phyloP scores from a whole-genome alignment of 2,113 vertebrate species.

The Melospiza georgiana region DNA sequence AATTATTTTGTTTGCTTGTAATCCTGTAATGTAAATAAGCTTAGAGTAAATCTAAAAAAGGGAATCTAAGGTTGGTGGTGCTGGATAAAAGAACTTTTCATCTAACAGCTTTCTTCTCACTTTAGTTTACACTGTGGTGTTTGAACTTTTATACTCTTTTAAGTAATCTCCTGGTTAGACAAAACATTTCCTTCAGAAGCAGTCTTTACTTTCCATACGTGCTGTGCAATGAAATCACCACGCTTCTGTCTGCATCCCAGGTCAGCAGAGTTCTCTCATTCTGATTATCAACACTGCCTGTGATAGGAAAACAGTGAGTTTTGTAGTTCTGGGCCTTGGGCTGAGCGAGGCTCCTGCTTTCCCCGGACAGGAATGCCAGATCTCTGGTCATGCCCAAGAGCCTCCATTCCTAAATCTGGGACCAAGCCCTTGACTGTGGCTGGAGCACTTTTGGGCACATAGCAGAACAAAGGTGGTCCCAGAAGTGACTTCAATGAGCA shows the following conservation, averaged over 20 bases:
- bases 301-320: neutral
- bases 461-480: neutral
- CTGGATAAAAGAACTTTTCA: neutral
- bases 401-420: neutral
- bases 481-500: neutral
- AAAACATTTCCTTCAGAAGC: neutral
- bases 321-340: neutral
- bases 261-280: neutral
- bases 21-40: neutral
- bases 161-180: neutral
- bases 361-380: conserved; percentile 2
- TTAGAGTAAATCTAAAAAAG: neutral
- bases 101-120: neutral
- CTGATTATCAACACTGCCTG: neutral
- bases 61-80: neutral
- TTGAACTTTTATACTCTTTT: neutral
- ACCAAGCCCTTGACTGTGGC: neutral
- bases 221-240: neutral
- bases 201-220: neutral
- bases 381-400: neutral
- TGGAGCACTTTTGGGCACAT: neutral
- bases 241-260: neutral
- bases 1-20: neutral
- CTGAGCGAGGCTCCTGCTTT: neutral
- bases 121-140: neutral